Evolutionary conservation across 2,113 vertebrate genomes (phyloP), one percentile per base, ranked within the genome.

Genomic region (Chascanopsetta lugubris): DNA sequence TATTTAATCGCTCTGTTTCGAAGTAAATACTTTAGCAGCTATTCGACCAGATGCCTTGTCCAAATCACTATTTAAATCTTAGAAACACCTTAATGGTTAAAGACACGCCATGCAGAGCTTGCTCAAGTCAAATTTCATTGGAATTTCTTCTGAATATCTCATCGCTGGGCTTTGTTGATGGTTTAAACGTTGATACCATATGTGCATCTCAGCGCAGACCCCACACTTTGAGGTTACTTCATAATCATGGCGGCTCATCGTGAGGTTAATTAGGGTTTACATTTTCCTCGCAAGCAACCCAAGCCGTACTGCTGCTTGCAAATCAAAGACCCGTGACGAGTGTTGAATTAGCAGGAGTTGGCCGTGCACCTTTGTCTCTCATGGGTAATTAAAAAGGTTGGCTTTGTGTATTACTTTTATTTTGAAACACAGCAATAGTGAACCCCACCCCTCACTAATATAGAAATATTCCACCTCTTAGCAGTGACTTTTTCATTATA

Each of bases 1-100:
- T 71, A 83, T 84, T 84, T 88, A 79, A 86, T 84, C 50, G 76
- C 75, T 83, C 69, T 70, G 72, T 83, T 84, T 86, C 60, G 55
- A 51, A 68, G 72, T 85, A 85, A 85, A 83, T 83, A 68, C 72
- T 86, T 81, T 79, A 72, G 46, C 71, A 81, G 85, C 54, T 60
- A 75, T 72, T 34, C 40, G 61, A 79, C 43, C 50, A 72, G 61
- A 78, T 67, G 71, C 66, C 47, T 81, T 43, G 38, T 40, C 42
- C 55, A 75, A 77, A 69, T 78, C 43, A 54, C 27, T 54, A 40
- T 55, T 15, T 75, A 42, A 61, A 74, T 79, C 63, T 68, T 34
- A 21, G 69, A 65, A 53, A 72, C 42, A 61, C 34, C 36, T 43
- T 59, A 20, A 49, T 25, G 11, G 46, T 46, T 34, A 8, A 2